Conservation (phyloP, 2,888 invertebrate genomes). For the Temnothorax unifasciatus region DNA sequence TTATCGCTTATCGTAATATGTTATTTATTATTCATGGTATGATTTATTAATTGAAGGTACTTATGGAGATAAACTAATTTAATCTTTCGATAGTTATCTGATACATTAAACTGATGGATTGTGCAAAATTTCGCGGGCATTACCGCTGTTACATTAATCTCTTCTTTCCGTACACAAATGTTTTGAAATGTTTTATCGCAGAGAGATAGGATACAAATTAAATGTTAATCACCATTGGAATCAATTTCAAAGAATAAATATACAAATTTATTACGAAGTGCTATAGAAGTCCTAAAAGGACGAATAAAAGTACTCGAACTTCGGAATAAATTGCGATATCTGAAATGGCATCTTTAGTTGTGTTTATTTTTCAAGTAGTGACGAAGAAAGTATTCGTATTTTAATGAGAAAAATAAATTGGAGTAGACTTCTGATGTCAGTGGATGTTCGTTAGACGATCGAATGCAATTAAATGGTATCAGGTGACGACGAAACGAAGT, state of each 20-base stretch:
- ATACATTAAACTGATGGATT: slow-evolving; percentile 12
- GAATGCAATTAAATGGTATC: slow-evolving; percentile 67
- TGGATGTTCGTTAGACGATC: slow-evolving; percentile 37
- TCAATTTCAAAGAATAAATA: slow-evolving; percentile 2
- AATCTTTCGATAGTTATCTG: background rate
- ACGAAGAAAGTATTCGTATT: background rate
- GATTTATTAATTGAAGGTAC: slow-evolving; percentile 29
- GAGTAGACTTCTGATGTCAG: slow-evolving; percentile 36
- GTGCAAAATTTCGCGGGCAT: background rate
- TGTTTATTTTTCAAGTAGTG: slow-evolving; percentile 21
- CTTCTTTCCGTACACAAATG: background rate
- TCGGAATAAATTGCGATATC: slow-evolving; percentile 3
- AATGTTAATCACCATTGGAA: slow-evolving; percentile 13
- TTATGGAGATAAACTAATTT: background rate
- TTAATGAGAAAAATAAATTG: slow-evolving; percentile 38
- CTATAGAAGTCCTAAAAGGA: slow-evolving; percentile 12
- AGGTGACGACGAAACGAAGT: slow-evolving; percentile 7
- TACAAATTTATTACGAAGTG: slow-evolving; percentile 33
- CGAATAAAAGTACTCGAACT: background rate
- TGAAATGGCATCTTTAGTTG: background rate
- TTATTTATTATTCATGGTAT: background rate
- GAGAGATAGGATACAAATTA: background rate
- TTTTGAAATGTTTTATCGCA: background rate
- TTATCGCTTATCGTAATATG: background rate
- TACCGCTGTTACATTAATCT: slow-evolving; percentile 2